phyloP scores from a whole-genome alignment of 2,888 invertebrate species.

The Drosophila suboccidentalis region DNA sequence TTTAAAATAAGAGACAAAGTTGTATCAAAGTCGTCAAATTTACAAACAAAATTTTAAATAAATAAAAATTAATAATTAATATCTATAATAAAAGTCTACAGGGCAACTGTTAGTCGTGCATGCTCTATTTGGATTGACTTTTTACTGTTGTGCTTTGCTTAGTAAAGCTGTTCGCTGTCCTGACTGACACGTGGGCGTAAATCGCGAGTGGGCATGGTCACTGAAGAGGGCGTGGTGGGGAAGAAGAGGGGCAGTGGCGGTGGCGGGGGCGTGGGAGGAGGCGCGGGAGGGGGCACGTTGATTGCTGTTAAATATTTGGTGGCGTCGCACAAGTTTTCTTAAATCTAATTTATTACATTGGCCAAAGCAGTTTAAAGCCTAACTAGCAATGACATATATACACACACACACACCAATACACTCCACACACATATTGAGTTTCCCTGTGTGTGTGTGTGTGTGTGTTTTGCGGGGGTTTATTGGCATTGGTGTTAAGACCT shows the following conservation, averaged over 20 bases:
- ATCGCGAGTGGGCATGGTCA: constrained; percentile 7
- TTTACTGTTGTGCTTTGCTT: constrained; percentile 21
- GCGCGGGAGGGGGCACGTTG: too few species aligned
- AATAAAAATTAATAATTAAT: too few species aligned
- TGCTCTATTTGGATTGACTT: constrained; percentile 6
- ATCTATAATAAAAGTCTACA: not conserved
- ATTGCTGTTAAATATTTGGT: constrained; percentile 79
- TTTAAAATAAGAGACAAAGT: too few species aligned
- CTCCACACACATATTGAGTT: constrained; percentile 21
- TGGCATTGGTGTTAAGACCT: constrained; percentile 63
- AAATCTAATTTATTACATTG: constrained; percentile 79
- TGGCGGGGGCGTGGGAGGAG: too few species aligned
- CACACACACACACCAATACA: too few species aligned
- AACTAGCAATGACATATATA: constrained; percentile 48
- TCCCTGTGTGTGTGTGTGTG: constrained; percentile 1
- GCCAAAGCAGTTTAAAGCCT: constrained; percentile 68
- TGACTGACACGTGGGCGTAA: constrained; percentile 4
- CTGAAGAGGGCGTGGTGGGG: constrained; percentile 7
- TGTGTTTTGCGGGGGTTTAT: constrained; percentile 38
- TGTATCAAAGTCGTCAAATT: too few species aligned
- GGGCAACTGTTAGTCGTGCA: constrained; percentile 12
- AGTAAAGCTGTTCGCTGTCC: constrained; percentile 28
- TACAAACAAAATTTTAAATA: too few species aligned
- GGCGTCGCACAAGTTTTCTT: constrained; percentile 61
- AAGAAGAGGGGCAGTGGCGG: constrained; percentile 8